phyloP scores from a whole-genome alignment of 2,797 vertebrate genomes.

The Parotocinclus haroldoi region DNA sequence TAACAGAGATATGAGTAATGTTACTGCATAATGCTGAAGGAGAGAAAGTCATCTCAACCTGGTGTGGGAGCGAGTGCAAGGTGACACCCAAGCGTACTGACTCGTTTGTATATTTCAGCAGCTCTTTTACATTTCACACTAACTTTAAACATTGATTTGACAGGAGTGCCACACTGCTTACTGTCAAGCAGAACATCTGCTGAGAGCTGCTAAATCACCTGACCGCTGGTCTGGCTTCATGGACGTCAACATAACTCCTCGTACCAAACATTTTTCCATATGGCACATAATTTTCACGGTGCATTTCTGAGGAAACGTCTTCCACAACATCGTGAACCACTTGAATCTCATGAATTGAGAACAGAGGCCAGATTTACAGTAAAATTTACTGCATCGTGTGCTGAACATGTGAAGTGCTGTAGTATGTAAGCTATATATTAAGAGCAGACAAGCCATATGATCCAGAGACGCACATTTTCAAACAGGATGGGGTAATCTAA shows the following conservation, averaged over 20 bases:
- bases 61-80: conserved; percentile 9
- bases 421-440: conserved; percentile 53
- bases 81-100: not conserved
- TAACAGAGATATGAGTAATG: not conserved
- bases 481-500: conserved; percentile 9
- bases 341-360: conserved; percentile 14
- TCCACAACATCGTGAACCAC: not conserved
- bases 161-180: not conserved
- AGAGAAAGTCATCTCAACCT: not conserved
- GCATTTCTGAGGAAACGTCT: not conserved
- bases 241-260: conserved; percentile 15
- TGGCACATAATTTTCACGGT: not conserved
- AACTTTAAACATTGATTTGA: conserved; percentile 3
- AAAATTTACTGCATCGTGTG: conserved; percentile 49
- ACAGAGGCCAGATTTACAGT: conserved; percentile 49
- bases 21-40: not conserved
- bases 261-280: not conserved
- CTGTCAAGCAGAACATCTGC: too few relatives aligned
- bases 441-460: conserved; percentile 45
- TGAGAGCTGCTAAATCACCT: too few relatives aligned
- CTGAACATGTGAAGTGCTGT: conserved; percentile 19
- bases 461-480: conserved; percentile 36
- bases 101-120: too few relatives aligned
- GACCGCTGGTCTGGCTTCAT: not conserved
- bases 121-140: too few relatives aligned